Evolutionary conservation across 2,113 vertebrate species (phyloP).

Genomic region (Zingel zingel): DNA sequence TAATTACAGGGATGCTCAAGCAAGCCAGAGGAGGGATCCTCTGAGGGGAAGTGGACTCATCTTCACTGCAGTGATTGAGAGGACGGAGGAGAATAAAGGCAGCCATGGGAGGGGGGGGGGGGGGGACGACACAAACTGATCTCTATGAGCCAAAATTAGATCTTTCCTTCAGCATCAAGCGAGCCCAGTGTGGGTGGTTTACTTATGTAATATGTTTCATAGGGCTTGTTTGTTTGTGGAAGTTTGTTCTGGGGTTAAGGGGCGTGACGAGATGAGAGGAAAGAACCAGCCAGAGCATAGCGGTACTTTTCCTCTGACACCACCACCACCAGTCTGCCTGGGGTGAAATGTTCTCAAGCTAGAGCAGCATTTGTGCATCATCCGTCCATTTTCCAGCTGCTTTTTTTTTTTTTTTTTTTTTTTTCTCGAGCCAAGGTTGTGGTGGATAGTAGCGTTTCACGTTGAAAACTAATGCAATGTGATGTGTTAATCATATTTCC

Average conservation of each 20-base stretch:
- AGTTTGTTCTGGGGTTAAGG: slow-evolving; percentile 47
- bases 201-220: slow-evolving; percentile 33
- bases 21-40: slow-evolving; percentile 32
- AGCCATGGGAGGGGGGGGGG: not conserved
- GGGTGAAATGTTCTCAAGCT: not conserved
- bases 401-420: not conserved
- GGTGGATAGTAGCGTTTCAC: slow-evolving; percentile 25
- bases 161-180: slow-evolving; percentile 49
- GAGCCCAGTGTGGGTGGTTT: slow-evolving; percentile 35
- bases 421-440: not conserved
- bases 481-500: slow-evolving; percentile 38
- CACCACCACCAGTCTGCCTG: not conserved
- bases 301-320: slow-evolving; percentile 48
- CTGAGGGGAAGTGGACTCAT: slow-evolving; percentile 42
- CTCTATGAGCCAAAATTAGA: slow-evolving; percentile 37
- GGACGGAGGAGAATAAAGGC: slow-evolving; percentile 12
- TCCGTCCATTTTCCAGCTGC: not conserved
- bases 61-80: slow-evolving; percentile 28
- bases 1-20: slow-evolving; percentile 56
- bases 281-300: not conserved
- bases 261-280: slow-evolving; percentile 15
- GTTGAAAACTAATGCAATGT: not conserved
- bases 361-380: not conserved
- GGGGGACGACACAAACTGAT: slow-evolving; percentile 27
- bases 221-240: slow-evolving; percentile 60